Percentiles rank a stretch among this genome's conserved stretches.
Conservation (phyloP, 1,140 invertebrate genomes). For the Trichogramma pretiosum region DNA sequence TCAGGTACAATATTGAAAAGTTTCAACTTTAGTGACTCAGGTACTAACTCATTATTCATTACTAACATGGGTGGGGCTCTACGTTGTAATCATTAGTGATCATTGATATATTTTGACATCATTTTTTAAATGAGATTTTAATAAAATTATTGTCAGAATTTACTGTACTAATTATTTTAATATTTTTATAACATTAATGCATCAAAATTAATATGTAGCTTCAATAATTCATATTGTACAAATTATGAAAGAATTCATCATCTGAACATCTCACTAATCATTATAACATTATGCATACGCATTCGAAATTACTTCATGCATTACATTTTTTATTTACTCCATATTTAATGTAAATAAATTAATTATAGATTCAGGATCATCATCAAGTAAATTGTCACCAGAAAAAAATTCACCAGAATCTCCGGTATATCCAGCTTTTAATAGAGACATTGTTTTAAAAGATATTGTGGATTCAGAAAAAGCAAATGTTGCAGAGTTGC, state of each 20-base stretch:
- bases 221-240: neutral
- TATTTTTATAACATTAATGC: too few relatives aligned
- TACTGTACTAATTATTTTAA: too few relatives aligned
- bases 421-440: slow-evolving; percentile 53
- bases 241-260: slow-evolving; percentile 2
- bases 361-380: slow-evolving; percentile 43
- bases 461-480: slow-evolving; percentile 89
- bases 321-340: too few relatives aligned
- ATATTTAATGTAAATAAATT: too few relatives aligned
- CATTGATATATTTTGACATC: too few relatives aligned
- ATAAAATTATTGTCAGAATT: too few relatives aligned
- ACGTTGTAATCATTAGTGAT: slow-evolving; percentile 9
- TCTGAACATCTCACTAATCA: neutral
- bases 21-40: slow-evolving; percentile 20
- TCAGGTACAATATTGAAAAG: slow-evolving; percentile 26
- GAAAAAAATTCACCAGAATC: slow-evolving; percentile 50
- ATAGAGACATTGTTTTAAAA: slow-evolving; percentile 76
- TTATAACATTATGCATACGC: too few relatives aligned
- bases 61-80: slow-evolving; percentile 5
- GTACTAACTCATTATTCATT: slow-evolving; percentile 10
- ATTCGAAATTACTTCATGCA: too few relatives aligned
- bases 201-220: too few relatives aligned
- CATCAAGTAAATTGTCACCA: slow-evolving; percentile 50
- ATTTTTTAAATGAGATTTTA: too few relatives aligned
- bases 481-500: slow-evolving; percentile 79